Evolutionary conservation across 2,888 invertebrate genomes (phyloP).

Genomic region (Phasia obesa): DNA sequence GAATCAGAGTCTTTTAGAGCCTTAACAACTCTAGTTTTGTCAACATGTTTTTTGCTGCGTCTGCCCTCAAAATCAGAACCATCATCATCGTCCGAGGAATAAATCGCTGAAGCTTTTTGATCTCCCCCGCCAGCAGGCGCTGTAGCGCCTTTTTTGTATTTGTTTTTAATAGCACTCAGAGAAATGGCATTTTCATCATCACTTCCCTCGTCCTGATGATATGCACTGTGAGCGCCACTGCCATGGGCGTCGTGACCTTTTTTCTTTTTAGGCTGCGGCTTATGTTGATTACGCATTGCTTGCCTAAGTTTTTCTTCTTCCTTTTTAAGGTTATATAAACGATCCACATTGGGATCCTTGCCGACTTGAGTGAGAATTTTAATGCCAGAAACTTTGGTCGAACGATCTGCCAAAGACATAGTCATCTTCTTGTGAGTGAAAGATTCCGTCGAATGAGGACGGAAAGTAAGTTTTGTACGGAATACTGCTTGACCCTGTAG

Average conservation of each 20-base stretch:
- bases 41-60: constrained; percentile 86
- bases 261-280: constrained; percentile 83
- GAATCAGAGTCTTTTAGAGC: constrained; percentile 91
- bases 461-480: constrained; percentile 97
- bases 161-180: constrained; percentile 96
- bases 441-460: constrained; percentile 99
- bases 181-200: constrained; percentile 97
- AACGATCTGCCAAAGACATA: constrained; percentile 96
- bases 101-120: constrained; percentile 85
- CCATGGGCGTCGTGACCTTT: constrained; percentile 81
- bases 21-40: constrained; percentile 90
- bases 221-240: constrained; percentile 79
- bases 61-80: constrained; percentile 92
- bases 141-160: constrained; percentile 87
- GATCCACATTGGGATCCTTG: constrained; percentile 95
- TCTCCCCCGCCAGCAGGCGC: constrained; percentile 64
- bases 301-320: constrained; percentile 98
- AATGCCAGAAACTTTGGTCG: constrained; percentile 96
- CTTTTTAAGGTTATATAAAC: constrained; percentile 96
- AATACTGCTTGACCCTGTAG: constrained; percentile 99
- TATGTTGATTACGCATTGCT: constrained; percentile 87
- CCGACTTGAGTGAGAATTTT: constrained; percentile 94
- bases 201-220: constrained; percentile 89
- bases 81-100: constrained; percentile 91
- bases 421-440: constrained; percentile 99